These are phyloP conservation scores for Ornithorhynchus anatinus DNA, from an alignment of 2,113 vertebrate species.

Conservation along the genomic window DNA sequence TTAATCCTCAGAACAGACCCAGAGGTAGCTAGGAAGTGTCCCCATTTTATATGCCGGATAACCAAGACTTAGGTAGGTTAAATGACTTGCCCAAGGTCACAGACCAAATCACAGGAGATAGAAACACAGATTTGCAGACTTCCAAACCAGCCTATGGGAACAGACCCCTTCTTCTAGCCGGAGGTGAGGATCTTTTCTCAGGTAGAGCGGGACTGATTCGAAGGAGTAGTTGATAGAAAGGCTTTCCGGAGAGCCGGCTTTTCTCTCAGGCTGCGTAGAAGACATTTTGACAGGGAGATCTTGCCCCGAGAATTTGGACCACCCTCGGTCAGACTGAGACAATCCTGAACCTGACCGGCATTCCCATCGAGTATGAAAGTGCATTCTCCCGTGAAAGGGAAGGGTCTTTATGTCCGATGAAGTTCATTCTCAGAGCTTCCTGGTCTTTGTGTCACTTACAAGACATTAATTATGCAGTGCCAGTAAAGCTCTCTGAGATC, in stretches of 20 bases:
- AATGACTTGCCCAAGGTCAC: conserved; percentile 13
- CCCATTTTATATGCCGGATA: conserved; percentile 33
- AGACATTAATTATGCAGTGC: conserved; percentile 47
- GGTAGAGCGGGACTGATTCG: no score
- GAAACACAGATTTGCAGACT: not conserved
- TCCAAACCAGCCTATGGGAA: not conserved
- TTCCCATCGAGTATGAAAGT: not conserved
- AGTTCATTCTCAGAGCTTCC: not conserved
- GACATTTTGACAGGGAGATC: no score
- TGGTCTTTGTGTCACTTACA: conserved; percentile 25
- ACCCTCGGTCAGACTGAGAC: no score
- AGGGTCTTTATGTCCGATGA: not conserved
- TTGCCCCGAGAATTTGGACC: no score
- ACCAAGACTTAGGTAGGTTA: conserved; percentile 23
- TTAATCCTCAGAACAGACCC: conserved; percentile 39
- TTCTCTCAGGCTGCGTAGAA: no score
- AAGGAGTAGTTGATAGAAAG: no score
- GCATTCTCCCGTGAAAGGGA: not conserved
- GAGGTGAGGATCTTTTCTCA: no score
- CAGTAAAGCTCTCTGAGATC: conserved; percentile 37
- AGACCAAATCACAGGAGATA: not conserved
- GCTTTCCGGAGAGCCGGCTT: no score
- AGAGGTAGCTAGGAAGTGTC: conserved; percentile 17
- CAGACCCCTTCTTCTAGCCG: not conserved
- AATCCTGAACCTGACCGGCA: no score